phyloP scores from a whole-genome alignment of 2,797 vertebrate species.

The Caiman crocodilus region DNA sequence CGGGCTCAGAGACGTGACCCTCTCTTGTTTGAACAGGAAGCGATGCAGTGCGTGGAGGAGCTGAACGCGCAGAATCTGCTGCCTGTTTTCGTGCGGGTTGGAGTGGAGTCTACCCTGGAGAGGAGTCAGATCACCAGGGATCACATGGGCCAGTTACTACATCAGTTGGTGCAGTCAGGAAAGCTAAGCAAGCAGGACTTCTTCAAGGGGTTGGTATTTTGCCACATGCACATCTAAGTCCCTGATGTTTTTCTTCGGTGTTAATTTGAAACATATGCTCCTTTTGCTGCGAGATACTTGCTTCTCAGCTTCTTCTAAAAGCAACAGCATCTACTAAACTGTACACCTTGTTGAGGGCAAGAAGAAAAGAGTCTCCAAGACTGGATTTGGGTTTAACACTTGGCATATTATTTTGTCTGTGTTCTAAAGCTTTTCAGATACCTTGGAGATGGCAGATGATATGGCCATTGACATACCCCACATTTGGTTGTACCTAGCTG shows the following conservation, averaged over 20 bases:
- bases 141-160: constrained; percentile 94
- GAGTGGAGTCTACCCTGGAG: constrained; percentile 96
- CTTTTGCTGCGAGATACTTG: neutral
- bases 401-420: neutral
- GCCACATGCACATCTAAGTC: rapidly evolving
- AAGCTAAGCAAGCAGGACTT: constrained; percentile 91
- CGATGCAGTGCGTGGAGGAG: constrained; percentile 95
- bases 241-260: rapidly evolving
- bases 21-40: constrained; percentile 85
- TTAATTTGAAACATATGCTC: rapidly evolving
- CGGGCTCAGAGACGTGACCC: neutral
- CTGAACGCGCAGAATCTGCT: constrained; percentile 85
- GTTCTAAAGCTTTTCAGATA: constrained; percentile 88
- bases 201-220: constrained; percentile 90
- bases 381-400: neutral
- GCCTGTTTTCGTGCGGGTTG: constrained; percentile 90
- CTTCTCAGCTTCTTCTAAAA: neutral
- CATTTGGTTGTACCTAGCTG: constrained; percentile 97
- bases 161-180: constrained; percentile 90
- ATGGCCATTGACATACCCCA: constrained; percentile 99
- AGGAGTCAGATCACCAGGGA: constrained; percentile 96
- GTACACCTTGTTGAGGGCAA: rapidly evolving
- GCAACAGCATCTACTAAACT: neutral
- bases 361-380: neutral
- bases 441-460: constrained; percentile 94